Conservation (phyloP, 2,888 invertebrate genomes). For the Acrobasis suavella region DNA sequence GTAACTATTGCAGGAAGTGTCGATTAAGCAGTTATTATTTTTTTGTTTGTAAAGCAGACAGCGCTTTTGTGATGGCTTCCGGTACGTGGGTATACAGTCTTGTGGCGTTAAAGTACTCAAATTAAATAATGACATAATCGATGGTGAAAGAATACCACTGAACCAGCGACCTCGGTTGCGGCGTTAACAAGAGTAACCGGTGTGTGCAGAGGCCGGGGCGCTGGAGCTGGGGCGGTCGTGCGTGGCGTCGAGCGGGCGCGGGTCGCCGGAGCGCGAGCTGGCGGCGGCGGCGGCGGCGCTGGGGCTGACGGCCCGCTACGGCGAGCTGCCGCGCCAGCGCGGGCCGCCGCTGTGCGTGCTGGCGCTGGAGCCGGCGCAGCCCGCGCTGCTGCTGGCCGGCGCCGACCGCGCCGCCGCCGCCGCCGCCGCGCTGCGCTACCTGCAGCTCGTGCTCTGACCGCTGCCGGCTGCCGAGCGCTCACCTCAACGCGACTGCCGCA, state of each 20-base stretch:
- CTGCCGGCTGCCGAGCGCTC: no score
- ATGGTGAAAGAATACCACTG: no score
- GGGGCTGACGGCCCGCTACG: constrained; percentile 35
- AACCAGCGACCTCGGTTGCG: no score
- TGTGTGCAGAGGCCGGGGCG: constrained; percentile 28
- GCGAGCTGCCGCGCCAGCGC: constrained; percentile 28
- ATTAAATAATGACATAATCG: no score
- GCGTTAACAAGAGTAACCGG: no score
- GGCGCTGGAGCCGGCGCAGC: constrained; percentile 42
- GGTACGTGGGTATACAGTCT: no score
- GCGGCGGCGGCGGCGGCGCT: constrained; percentile 37
- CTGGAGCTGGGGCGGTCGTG: constrained; percentile 31
- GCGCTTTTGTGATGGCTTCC: no score
- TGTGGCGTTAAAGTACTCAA: no score
- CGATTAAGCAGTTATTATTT: no score
- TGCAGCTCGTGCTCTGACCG: constrained; percentile 45
- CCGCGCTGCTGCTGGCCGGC: constrained; percentile 45
- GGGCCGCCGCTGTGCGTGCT: constrained; percentile 36
- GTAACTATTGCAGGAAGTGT: no score
- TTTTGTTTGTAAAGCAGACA: no score
- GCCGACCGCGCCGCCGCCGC: constrained; percentile 37
- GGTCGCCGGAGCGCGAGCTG: constrained; percentile 33
- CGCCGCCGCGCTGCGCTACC: constrained; percentile 44
- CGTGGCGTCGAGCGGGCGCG: constrained; percentile 25
- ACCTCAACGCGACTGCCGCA: no score